Base-by-base conservation (phyloP, 2,113 vertebrate genomes). In the Athene cunicularia region DNA sequence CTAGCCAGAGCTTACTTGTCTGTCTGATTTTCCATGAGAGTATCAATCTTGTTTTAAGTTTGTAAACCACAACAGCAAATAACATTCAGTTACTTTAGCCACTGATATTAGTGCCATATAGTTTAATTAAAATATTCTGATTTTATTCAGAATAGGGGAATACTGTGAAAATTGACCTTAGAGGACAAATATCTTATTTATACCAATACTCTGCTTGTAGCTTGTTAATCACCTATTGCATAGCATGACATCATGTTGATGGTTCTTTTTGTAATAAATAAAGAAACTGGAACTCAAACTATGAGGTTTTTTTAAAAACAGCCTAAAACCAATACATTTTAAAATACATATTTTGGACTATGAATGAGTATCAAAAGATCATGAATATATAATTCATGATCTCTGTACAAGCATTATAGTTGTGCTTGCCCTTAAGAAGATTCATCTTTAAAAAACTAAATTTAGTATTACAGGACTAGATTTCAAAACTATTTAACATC, bases 161-260 rank as follows among this genome's bases (percentile, higher is more conserved):
- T 95, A 90, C 28, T 88, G 14, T 56, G 84, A 64, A 95, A 96
- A 37, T 83, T 93, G 13, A 86, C 82, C 47, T 82, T 41, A 86
- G 43, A 80, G 45, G 32, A 94, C 72, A 92, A 93, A 92, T 71
- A 41, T 6, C 52, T 95, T 94, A 41, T 97, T 97, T 97, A 93
- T 58, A 77, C 35, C 37, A 66, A 4, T 60, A 12, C 28, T 37
- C 53, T 93, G 62, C 55, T 58, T 41, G 58, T 66, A 91, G 55
- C 68, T 86, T 94, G 62, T 93, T 97, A 97, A 95, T 96, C 75
- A 91, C 50, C 86, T 88, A 88, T n/a, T 84, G 39, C 2, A 7
- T 37, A 67, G 28, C 59, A 70, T 83, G 79, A 90, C 41, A 68
- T 26, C 19, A 67, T 35, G 50, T 77, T 95, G 68, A 93, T 89